Percentiles rank a stretch among this genome's conserved stretches.
These are phyloP conservation scores for Phenganax marumi DNA, from an alignment of 92 coral and sea anemone genomes.

Conservation along the genomic window DNA sequence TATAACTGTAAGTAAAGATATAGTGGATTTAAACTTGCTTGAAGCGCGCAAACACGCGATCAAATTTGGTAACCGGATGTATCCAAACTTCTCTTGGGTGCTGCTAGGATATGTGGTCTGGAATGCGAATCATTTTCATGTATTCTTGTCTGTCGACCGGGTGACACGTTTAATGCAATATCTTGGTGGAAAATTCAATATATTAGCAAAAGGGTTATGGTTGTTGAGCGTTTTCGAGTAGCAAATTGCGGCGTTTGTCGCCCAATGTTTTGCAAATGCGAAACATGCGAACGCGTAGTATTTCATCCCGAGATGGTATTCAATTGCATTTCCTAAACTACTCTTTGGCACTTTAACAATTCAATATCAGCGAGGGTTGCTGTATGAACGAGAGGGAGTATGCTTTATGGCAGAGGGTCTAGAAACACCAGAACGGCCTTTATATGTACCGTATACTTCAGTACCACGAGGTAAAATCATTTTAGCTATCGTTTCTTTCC, in stretches of 20 bases:
- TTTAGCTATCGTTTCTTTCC: not conserved
- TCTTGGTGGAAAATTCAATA: not conserved
- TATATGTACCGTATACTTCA: constrained; percentile 34
- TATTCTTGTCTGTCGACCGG: constrained; percentile 39
- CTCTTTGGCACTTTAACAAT: constrained; percentile 26
- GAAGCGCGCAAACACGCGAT: not conserved
- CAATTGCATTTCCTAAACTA: constrained; percentile 42
- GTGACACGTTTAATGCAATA: constrained; percentile 10
- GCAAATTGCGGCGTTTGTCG: not conserved
- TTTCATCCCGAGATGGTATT: constrained; percentile 36
- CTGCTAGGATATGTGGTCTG: constrained; percentile 30
- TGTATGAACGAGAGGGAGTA: constrained; percentile 12
- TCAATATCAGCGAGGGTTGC: constrained; percentile 13
- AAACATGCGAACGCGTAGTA: constrained; percentile 35
- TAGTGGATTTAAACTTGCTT: not conserved
- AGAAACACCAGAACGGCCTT: constrained; percentile 30
- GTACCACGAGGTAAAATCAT: not conserved
- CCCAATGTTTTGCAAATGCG: constrained; percentile 23
- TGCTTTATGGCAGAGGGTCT: constrained; percentile 29
- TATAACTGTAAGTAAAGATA: constrained; percentile 72
- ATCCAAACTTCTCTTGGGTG: constrained; percentile 16
- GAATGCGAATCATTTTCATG: constrained; percentile 36
- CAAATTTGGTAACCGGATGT: constrained; percentile 36
- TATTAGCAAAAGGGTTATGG: not conserved
- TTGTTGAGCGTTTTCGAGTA: constrained; percentile 18